phyloP scores from a whole-genome alignment of 2,797 vertebrate species.

The Helostoma temminkii region DNA sequence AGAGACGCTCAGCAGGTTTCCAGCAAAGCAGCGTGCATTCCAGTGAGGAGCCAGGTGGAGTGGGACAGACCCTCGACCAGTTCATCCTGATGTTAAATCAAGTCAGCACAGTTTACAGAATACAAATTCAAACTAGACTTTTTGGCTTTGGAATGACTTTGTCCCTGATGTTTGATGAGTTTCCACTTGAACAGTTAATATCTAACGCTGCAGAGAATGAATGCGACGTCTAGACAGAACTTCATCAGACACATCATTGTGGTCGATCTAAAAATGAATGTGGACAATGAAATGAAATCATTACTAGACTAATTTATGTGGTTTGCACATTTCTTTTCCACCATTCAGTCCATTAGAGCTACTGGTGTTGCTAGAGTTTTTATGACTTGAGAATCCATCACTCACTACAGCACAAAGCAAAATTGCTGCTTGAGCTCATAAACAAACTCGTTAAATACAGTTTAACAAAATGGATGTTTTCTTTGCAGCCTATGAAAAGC shows the following conservation, averaged over 20 bases:
- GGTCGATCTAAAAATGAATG: conserved; percentile 4
- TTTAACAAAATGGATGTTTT: conserved; percentile 20
- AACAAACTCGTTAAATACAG: conserved; percentile 30
- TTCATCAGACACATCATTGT: neutral
- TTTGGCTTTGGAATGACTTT: neutral
- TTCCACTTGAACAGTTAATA: too few species aligned
- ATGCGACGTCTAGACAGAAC: too few species aligned
- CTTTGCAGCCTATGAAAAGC: conserved; percentile 2
- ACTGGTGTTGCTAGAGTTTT: conserved; percentile 21
- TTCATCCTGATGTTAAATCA: conserved; percentile 64
- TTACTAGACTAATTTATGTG: neutral
- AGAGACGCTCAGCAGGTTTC: conserved; percentile 22
- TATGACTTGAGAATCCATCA: conserved; percentile 34
- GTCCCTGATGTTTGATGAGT: too few species aligned
- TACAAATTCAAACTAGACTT: neutral
- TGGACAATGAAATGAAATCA: neutral
- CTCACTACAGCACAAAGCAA: conserved; percentile 46
- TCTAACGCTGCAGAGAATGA: neutral
- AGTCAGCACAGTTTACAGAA: neutral
- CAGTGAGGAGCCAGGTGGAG: conserved; percentile 74
- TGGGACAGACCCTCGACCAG: conserved; percentile 74
- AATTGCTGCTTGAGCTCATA: conserved; percentile 28
- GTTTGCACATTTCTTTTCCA: conserved; percentile 50
- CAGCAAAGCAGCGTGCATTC: conserved; percentile 31
- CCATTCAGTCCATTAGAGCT: conserved; percentile 23